Base-by-base conservation (phyloP, 2,888 invertebrate genomes). In the Mactromeris polynyma region DNA sequence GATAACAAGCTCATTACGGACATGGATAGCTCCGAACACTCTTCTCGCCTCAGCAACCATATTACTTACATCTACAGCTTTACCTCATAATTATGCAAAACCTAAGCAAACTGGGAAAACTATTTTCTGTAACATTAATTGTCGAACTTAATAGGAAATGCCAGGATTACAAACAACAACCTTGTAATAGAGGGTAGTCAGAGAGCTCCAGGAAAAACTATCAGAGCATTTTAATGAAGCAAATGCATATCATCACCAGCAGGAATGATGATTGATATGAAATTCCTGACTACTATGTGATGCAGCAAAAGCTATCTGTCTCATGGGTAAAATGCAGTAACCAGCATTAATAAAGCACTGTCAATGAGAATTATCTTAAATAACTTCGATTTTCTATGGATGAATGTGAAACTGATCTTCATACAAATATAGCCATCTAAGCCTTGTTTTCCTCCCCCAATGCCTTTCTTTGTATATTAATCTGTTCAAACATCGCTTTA, bases 81-180 rank as follows among this genome's bases (percentile, higher is more conserved):
- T 64, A 26, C 58, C 26, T 64, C 58, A 64, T 26, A 26, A n/a
- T 26, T 64, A 64, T 26, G n/a, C 58, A 64, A 64, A 64, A 64
- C n/a, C 4, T n/a, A n/a, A 26, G 26, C 11, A 26, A n/a, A 26
- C 58, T 64, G 58, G 58, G n/a, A 64, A 64, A 64, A n/a, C 58
- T 64, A 64, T 64, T 64, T 64, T 64, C 58, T 64, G 58, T 64
- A 64, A n/a, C 58, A 64, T 64, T 64, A 64, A 64, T n/a, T 64
- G 58, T 26, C 26, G 9, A 64, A 26, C 58, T 26, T 64, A 64
- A 64, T 64, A 64, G 58, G 26, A 64, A 64, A 64, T 64, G 58
- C 26, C 58, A 64, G 58, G 9, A 64, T 64, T 26, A 64, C 26
- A 64, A 26, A 64, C 58, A 64, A 26, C 58, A n/a, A 64, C n/a